Evolutionary conservation across 2,797 vertebrate genomes (phyloP), one percentile per base, ranked within the genome.

Genomic region (Bradypodion pumilum): DNA sequence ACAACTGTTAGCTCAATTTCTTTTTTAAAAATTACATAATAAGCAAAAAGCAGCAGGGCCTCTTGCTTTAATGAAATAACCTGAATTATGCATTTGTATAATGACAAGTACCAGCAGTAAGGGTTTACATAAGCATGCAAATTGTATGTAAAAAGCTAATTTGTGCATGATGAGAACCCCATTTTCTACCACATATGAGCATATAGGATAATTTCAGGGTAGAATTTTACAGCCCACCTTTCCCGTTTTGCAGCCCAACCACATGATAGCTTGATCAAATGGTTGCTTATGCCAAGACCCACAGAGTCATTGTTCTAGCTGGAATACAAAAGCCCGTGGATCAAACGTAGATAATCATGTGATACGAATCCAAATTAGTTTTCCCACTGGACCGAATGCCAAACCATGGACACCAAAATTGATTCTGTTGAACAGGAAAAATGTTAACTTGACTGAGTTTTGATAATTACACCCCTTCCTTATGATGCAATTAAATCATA

Each of bases 391-490:
- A 86, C 82, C 80, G 84, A 79, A 89, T 78, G 87, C 93, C 94
- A 96, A 94, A 92, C 83, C 91, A 89, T 15, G 91, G 91, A 94
- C 93, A 95, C 92, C 86, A 73, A 93, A 94, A 95, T 87, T 89
- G 91, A 86, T 90, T 92, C 88, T 74, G 84, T 32, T 90, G 89
- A 84, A 85, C 85, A 94, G 89, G 90, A 93, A 93, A 95, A 76
- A 94, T 87, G 93, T 94, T 94, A 95, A 94, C 89, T 94, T 95
- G 93, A 91, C 93, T 92, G 94, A 91, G 94, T 92, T 92, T 95
- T 95, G 94, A 95, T 95, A 95, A 93, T 95, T 94, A 92, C 84
- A 90, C 89, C 85, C 94, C 89, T 94, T 95, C 92, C 94, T 87
- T 86, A 81, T 92, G 87, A 92, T 90, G 86, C 94, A 92, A 95